A percentile compares a stretch with the other conserved stretches of the same genome.
Conservation (phyloP, 2,888 invertebrate species). For the Drosophila paranaensis region DNA sequence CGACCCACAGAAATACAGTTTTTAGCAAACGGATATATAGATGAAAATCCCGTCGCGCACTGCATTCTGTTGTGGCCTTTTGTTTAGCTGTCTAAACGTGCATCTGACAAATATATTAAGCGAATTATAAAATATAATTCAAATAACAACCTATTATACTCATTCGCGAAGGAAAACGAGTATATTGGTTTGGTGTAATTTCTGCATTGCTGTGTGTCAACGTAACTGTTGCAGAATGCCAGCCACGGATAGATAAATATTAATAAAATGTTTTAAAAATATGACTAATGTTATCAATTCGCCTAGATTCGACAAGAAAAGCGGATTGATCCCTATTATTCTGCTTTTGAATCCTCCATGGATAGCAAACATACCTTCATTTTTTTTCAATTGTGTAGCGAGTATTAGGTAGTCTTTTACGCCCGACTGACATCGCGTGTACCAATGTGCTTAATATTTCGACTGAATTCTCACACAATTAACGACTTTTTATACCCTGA, state of each 20-base stretch:
- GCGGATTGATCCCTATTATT: no score
- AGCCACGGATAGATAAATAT: no score
- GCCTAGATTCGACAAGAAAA: no score
- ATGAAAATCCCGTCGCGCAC: not conserved
- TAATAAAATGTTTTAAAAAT: not conserved
- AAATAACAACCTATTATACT: constrained; percentile 27
- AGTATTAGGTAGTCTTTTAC: not conserved
- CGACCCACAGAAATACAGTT: not conserved
- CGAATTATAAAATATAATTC: constrained; percentile 65
- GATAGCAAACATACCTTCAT: no score
- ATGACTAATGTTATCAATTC: no score
- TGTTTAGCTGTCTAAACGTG: constrained; percentile 22
- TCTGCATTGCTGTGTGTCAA: no score
- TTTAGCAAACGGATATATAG: not conserved
- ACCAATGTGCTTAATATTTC: constrained; percentile 11
- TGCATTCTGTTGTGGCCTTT: constrained; percentile 1
- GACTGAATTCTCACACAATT: constrained; percentile 11
- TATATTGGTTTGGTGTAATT: not conserved
- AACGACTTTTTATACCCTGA: not conserved
- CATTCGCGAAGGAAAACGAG: not conserved
- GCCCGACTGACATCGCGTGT: no score
- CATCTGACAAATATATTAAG: constrained; percentile 52
- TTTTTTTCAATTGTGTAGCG: no score
- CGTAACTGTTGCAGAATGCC: not conserved
- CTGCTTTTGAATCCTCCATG: no score